Evolutionary conservation across 1,140 invertebrate genomes (phyloP), one percentile per base, ranked within the genome.

Genomic region (Dreissena rostriformis): DNA sequence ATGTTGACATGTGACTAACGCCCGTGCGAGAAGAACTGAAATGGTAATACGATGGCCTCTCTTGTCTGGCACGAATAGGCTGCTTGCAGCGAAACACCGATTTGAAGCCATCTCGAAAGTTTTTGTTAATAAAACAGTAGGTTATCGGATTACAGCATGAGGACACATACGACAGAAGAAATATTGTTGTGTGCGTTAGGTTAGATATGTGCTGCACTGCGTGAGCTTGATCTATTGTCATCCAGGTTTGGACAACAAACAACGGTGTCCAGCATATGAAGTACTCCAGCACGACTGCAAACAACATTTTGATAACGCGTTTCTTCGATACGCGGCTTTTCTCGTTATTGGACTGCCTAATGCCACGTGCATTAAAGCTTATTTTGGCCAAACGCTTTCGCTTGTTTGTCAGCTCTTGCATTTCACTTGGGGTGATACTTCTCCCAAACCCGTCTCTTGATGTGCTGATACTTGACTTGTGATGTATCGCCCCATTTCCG

Each of bases 71-170:
- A 26, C 66, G 24, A 26, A 71, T 53, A n/a, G 49, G 6, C n/a
- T 78, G 39, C 7, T 17, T 11, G 19, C 87, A 88, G 0, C 86
- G 95, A 90, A 97, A 97, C 0, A 96, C 95, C 28, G 95, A 93
- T n/a, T 96, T 94, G 90, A 98, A 98, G 0, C 96, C 96, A 76
- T 96, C 96, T 51, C 97, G 94, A 90, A 98, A 98, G 90, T 97
- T 97, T 75, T 95, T 95, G 92, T 98, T 98, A 97, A 98, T 97
- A 94, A 98, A 98, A 93, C 97, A 98, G 91, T 98, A 98, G 0
- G 97, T 98, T 88, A 98, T 97, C 0, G 97, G 97, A 92, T 98
- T 98, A 92, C 97, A 97, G 91, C 97, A 98, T 0, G 96, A 97
- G 0, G 96, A 97, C 55, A 96, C 95, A 91, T 98, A 98, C 0